phyloP scores from a whole-genome alignment of 2,113 vertebrate genomes.

The Sceloporus tristichus region DNA sequence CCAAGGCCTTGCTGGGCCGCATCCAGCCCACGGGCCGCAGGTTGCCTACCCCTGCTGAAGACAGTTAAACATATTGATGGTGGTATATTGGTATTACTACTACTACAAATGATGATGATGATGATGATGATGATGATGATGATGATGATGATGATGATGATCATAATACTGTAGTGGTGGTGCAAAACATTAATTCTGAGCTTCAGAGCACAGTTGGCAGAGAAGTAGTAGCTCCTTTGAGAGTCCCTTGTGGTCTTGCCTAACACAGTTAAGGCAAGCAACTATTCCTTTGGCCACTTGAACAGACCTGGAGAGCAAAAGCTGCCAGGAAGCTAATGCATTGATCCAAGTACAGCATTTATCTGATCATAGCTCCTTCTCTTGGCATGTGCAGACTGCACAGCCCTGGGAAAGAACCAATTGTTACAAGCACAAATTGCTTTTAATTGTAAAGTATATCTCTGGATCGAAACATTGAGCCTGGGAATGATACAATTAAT shows the following conservation, averaged over 20 bases:
- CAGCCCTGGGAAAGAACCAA: conserved; percentile 62
- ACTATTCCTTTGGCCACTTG: conserved; percentile 41
- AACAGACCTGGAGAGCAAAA: conserved; percentile 62
- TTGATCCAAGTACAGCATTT: conserved; percentile 55
- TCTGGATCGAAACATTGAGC: conserved; percentile 63
- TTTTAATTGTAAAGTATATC: conserved; percentile 72
- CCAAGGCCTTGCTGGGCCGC: no score
- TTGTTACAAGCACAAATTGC: conserved; percentile 68
- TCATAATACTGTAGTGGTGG: no score
- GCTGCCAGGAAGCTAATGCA: conserved; percentile 59
- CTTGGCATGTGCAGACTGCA: conserved; percentile 40
- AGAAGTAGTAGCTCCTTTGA: conserved; percentile 12
- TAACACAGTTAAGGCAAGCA: conserved; percentile 38
- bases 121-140: not conserved
- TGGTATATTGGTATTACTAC: no score
- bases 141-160: not conserved
- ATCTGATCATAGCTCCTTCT: conserved; percentile 54
- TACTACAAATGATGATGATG: not conserved
- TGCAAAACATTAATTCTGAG: not conserved
- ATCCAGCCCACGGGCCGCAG: no score
- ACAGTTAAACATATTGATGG: no score
- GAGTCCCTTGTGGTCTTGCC: conserved; percentile 44
- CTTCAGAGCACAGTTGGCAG: not conserved
- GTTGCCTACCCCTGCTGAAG: no score
- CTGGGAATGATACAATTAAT: conserved; percentile 54